Conservation (phyloP, 2,113 vertebrate genomes). For the Pteropus alecto region DNA sequence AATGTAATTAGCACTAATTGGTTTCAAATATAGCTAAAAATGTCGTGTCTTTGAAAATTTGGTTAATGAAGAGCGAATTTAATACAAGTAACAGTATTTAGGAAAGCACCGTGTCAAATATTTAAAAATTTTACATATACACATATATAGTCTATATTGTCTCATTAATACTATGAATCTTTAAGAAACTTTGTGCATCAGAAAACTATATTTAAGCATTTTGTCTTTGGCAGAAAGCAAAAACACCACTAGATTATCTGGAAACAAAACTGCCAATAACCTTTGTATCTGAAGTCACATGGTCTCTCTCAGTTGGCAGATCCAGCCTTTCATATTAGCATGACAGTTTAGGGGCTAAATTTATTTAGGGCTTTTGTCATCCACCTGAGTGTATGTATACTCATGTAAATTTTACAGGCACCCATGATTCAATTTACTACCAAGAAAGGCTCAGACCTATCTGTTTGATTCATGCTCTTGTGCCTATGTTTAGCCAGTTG, state of each 20-base stretch:
- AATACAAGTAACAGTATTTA: background rate
- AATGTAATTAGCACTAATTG: background rate
- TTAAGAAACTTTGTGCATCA: background rate
- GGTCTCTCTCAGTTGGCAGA: background rate
- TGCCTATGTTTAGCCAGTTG: background rate
- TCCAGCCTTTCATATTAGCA: background rate
- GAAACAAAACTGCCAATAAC: background rate
- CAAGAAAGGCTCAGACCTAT: background rate
- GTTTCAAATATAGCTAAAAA: background rate
- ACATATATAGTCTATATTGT: background rate
- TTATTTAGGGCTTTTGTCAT: background rate
- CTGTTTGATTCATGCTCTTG: background rate
- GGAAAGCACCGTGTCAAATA: background rate
- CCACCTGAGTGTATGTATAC: too few relatives aligned
- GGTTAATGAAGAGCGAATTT: background rate
- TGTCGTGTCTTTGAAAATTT: background rate
- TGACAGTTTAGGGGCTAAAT: background rate
- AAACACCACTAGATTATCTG: background rate
- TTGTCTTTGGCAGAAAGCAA: background rate
- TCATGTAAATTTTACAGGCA: background rate
- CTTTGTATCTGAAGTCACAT: accelerated
- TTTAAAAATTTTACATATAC: background rate
- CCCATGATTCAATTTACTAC: background rate
- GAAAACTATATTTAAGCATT: background rate
- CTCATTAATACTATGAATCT: background rate